Conservation (phyloP, 2,888 invertebrate genomes). For the Quadriops clusia region DNA sequence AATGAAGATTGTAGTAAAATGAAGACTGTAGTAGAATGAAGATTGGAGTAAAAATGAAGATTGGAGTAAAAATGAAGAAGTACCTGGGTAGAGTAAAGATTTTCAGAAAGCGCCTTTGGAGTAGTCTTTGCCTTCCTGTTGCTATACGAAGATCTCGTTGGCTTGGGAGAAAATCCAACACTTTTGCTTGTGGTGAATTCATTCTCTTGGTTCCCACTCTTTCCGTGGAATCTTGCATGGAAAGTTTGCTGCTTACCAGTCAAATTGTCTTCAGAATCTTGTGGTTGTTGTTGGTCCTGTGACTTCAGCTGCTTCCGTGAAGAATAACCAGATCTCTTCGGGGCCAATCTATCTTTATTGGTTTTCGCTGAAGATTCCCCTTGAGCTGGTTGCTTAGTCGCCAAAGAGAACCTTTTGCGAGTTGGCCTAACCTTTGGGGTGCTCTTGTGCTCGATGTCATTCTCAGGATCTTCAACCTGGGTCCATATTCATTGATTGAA, state of each 20-base stretch:
- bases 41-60: no score
- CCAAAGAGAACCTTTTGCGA: conserved; percentile 22
- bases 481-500: not conserved
- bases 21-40: no score
- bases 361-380: conserved; percentile 10
- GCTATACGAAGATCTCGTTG: conserved; percentile 25
- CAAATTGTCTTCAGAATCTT: conserved; percentile 9
- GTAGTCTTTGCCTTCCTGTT: conserved; percentile 23
- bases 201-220: conserved; percentile 6
- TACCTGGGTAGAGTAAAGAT: no score
- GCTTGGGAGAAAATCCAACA: conserved; percentile 15
- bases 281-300: conserved; percentile 7
- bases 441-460: conserved; percentile 14
- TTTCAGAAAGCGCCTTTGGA: no score
- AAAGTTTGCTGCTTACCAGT: conserved; percentile 25
- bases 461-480: conserved; percentile 17
- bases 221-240: conserved; percentile 23
- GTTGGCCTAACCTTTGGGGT: conserved; percentile 12
- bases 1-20: no score
- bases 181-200: conserved; percentile 9
- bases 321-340: no score
- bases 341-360: no score
- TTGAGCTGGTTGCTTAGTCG: conserved; percentile 17
- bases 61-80: no score
- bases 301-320: conserved; percentile 4